These are phyloP conservation scores for Cotesia chilonis DNA, from an alignment of 1,140 invertebrate species.

Conservation along the genomic window DNA sequence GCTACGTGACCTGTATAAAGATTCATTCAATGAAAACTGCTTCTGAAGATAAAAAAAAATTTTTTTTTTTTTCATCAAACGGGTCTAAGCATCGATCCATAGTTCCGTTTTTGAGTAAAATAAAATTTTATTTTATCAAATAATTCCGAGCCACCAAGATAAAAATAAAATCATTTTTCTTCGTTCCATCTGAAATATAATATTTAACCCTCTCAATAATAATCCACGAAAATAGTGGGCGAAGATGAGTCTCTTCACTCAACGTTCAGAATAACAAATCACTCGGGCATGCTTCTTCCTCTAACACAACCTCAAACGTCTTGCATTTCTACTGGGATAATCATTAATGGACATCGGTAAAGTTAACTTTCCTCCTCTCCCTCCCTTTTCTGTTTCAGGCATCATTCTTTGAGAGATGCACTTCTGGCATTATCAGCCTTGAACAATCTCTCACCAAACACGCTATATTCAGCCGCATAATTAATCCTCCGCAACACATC, in stretches of 20 bases:
- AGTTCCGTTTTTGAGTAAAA: constrained; percentile 50
- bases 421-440: constrained; percentile 41
- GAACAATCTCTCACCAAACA: constrained; percentile 42
- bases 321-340: constrained; percentile 33
- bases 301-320: too few species aligned
- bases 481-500: constrained; percentile 52
- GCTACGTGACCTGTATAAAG: constrained; percentile 22
- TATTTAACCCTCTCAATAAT: background rate
- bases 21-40: too few species aligned
- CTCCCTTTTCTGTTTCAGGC: constrained; percentile 4
- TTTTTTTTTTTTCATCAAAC: too few species aligned
- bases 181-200: background rate
- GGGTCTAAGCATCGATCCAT: constrained; percentile 42
- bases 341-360: constrained; percentile 45
- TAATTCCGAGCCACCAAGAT: background rate
- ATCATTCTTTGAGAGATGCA: constrained; percentile 9
- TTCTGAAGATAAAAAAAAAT: too few species aligned
- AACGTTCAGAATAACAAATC: constrained; percentile 8
- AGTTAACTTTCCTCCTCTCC: constrained; percentile 40
- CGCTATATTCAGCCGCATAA: constrained; percentile 49
- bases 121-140: constrained; percentile 38
- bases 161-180: constrained; percentile 10
- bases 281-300: constrained; percentile 35
- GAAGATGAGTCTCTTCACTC: background rate
- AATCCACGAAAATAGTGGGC: background rate